A percentile compares a stretch with the other conserved stretches of the same genome.
These are phyloP conservation scores for Rhaphigaster nebulosa DNA, from an alignment of 2,888 invertebrate species.

Conservation along the genomic window DNA sequence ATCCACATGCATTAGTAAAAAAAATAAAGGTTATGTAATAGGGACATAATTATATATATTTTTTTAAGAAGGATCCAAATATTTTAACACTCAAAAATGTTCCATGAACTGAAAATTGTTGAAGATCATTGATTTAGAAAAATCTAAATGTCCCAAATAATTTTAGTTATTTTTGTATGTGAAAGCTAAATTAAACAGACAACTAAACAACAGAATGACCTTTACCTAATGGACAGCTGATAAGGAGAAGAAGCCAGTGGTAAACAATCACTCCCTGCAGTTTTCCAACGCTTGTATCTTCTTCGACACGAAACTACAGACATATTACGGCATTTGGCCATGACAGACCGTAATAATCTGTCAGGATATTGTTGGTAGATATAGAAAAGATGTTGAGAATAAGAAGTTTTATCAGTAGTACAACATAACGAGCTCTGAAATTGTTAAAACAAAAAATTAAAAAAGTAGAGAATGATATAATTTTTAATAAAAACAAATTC, in stretches of 20 bases:
- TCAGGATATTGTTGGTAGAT: constrained; percentile 82
- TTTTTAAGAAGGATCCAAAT: no score
- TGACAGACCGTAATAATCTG: constrained; percentile 73
- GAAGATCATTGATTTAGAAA: neutral
- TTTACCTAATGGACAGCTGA: constrained; percentile 68
- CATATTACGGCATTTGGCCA: constrained; percentile 74
- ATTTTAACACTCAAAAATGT: neutral
- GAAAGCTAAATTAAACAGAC: neutral
- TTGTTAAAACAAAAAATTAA: constrained; percentile 57
- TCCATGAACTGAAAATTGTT: neutral
- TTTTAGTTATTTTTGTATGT: neutral
- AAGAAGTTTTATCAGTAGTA: constrained; percentile 75
- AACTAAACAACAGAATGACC: neutral
- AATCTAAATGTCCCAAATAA: neutral
- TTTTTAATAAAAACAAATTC: neutral
- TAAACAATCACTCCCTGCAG: constrained; percentile 69
- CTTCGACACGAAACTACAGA: constrained; percentile 75
- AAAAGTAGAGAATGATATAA: neutral
- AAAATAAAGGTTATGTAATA: no score
- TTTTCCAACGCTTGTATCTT: constrained; percentile 68
- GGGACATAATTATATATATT: no score
- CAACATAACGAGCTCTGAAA: constrained; percentile 78
- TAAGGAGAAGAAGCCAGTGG: constrained; percentile 72
- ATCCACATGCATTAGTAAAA: no score
- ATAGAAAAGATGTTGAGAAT: constrained; percentile 78